Evolutionary conservation across 2,113 vertebrate species (phyloP), one percentile per base, ranked within the genome.

Genomic region (Dasyprocta punctata): DNA sequence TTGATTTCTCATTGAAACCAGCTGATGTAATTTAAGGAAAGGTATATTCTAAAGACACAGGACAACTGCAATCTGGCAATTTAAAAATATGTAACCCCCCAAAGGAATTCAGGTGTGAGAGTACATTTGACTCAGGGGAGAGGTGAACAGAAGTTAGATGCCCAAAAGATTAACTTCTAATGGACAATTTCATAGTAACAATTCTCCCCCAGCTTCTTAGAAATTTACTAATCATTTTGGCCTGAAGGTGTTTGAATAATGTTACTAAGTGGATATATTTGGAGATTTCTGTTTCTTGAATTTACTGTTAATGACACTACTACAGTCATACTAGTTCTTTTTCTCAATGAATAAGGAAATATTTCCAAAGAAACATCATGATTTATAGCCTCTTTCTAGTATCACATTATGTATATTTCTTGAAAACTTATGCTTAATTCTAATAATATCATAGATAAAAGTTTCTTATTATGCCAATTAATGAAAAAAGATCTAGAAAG

Each of bases 361-460:
- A 94, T 96, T 92, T 88, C 22, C 44, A 36, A 89, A 65, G 47
- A 58, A 36, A 30, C 90, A 81, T 86, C 56, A n/a, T 56, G 54
- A 82, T 80, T 90, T 94, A 73, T 26, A 83, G 41, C 63, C 94
- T 81, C n/a, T 90, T 81, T 58, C 41, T 19, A 60, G 22, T 36
- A 78, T n/a, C 26, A 61, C 13, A 61, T 93, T 93, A 78, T 80
- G 24, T 49, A 63, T 92, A 71, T 96, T 95, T 91, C 92, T 81
- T 63, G 28, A 90, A 95, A 92, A 93, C 67, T 47, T 49, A 60
- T 44, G 67, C 90, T 85, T 86, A 90, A 61, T n/a, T 97, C 12
- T 92, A 94, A 96, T 88, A 94, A 90, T 77, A 89, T 67, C 75
- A 86, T 13, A 94, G 69, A 94, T 26, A 80, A 85, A 89, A 77